Evolutionary conservation across 2,113 vertebrate species (phyloP).

Genomic region (Hippocampus zosterae): DNA sequence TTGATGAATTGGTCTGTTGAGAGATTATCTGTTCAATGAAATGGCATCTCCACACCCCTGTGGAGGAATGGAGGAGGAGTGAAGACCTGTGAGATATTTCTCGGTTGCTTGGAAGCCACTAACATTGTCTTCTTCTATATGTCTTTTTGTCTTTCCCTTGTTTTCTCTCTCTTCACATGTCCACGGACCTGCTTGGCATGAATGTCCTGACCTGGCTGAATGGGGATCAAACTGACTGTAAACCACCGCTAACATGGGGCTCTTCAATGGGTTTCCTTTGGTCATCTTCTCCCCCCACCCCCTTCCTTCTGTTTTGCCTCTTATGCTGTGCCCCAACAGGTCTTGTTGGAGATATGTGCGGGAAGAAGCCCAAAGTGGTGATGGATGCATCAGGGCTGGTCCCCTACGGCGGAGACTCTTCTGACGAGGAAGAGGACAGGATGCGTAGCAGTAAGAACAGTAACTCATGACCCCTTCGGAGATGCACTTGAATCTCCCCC

Average conservation of each 20-base stretch:
- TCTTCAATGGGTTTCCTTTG: slow-evolving; percentile 57
- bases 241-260: slow-evolving; percentile 63
- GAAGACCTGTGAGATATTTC: slow-evolving; percentile 61
- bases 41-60: slow-evolving; percentile 52
- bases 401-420: slow-evolving; percentile 74
- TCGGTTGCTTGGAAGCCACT: slow-evolving; percentile 45
- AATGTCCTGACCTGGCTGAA: slow-evolving; percentile 62
- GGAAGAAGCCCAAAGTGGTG: slow-evolving; percentile 61
- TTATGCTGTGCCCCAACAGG: slow-evolving; percentile 50
- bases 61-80: slow-evolving; percentile 59
- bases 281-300: slow-evolving; percentile 3
- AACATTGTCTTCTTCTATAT: slow-evolving; percentile 69
- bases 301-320: slow-evolving; percentile 15
- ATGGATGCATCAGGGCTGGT: slow-evolving; percentile 64
- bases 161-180: slow-evolving; percentile 77
- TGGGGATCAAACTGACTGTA: slow-evolving; percentile 63
- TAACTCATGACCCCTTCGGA: slow-evolving; percentile 49
- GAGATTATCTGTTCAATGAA: slow-evolving; percentile 42
- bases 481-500: slow-evolving; percentile 12
- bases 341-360: slow-evolving; percentile 28
- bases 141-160: slow-evolving; percentile 72
- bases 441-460: slow-evolving; percentile 65
- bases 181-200: slow-evolving; percentile 20
- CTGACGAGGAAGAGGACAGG: slow-evolving; percentile 76
- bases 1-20: neutral